These are phyloP conservation scores for Chirona hameri DNA, from an alignment of 2,888 invertebrate genomes.

Conservation along the genomic window DNA sequence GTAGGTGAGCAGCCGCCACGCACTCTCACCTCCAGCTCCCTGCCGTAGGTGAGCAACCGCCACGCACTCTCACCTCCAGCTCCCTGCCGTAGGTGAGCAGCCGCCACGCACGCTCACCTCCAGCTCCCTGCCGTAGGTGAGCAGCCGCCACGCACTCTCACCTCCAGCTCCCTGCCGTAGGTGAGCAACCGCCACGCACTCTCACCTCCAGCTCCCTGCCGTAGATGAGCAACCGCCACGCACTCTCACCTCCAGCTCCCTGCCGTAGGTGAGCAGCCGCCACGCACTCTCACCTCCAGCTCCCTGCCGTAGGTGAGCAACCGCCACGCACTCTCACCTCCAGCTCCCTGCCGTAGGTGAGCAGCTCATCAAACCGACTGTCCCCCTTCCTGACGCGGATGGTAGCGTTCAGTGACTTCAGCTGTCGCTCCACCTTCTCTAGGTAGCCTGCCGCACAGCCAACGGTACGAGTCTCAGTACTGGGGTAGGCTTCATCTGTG, in stretches of 20 bases:
- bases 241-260: constrained; percentile 63
- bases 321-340: constrained; percentile 58
- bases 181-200: no score
- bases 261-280: constrained; percentile 70
- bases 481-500: no score
- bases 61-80: constrained; percentile 62
- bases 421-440: constrained; percentile 71
- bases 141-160: no score
- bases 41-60: constrained; percentile 70
- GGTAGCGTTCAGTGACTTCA: constrained; percentile 69
- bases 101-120: no score
- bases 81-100: constrained; percentile 71
- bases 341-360: constrained; percentile 69
- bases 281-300: constrained; percentile 62
- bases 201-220: constrained; percentile 65
- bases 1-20: constrained; percentile 70
- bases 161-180: constrained; percentile 69
- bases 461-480: no score
- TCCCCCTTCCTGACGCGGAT: constrained; percentile 70
- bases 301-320: constrained; percentile 72
- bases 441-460: constrained; percentile 42
- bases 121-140: constrained; percentile 69
- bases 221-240: constrained; percentile 70
- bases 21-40: constrained; percentile 63
- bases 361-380: constrained; percentile 67